Evolutionary conservation across 2,888 invertebrate genomes (phyloP).

Genomic region (Andrena chrysosceles): DNA sequence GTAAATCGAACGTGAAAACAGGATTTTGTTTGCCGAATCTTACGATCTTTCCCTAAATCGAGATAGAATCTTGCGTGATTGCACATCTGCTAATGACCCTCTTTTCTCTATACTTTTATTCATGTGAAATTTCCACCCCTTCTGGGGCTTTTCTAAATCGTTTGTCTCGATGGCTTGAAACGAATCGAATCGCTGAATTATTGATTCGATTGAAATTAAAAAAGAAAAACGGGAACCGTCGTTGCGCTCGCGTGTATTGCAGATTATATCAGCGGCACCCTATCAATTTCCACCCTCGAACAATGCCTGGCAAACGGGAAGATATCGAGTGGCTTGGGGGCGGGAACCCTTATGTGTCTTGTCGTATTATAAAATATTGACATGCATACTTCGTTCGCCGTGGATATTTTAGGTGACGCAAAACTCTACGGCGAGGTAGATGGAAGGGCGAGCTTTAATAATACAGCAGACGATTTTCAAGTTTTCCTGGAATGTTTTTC

Average conservation of each 20-base stretch:
- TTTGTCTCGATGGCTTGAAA: neutral
- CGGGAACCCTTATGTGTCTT: constrained; percentile 70
- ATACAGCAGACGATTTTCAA: constrained; percentile 64
- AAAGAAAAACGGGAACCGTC: constrained; percentile 37
- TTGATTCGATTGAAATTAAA: constrained; percentile 62
- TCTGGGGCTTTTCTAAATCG: neutral
- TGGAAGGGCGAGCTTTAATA: constrained; percentile 62
- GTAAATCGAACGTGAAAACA: constrained; percentile 36
- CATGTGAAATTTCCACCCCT: neutral
- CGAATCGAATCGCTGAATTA: constrained; percentile 41
- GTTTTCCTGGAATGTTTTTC: constrained; percentile 56
- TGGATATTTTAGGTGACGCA: constrained; percentile 69
- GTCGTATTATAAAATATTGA: constrained; percentile 80
- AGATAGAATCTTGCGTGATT: neutral
- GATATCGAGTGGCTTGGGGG: constrained; percentile 55
- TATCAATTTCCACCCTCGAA: constrained; percentile 68
- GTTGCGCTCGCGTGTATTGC: constrained; percentile 46
- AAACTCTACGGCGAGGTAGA: constrained; percentile 53
- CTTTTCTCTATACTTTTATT: neutral
- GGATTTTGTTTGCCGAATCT: constrained; percentile 38
- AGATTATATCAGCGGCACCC: constrained; percentile 64
- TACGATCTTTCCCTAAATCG: neutral
- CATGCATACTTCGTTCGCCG: constrained; percentile 66
- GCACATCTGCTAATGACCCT: too few relatives aligned
- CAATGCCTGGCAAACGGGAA: constrained; percentile 64